Evolutionary conservation across 2,888 invertebrate species (phyloP).

Genomic region (Clunio marinus): DNA sequence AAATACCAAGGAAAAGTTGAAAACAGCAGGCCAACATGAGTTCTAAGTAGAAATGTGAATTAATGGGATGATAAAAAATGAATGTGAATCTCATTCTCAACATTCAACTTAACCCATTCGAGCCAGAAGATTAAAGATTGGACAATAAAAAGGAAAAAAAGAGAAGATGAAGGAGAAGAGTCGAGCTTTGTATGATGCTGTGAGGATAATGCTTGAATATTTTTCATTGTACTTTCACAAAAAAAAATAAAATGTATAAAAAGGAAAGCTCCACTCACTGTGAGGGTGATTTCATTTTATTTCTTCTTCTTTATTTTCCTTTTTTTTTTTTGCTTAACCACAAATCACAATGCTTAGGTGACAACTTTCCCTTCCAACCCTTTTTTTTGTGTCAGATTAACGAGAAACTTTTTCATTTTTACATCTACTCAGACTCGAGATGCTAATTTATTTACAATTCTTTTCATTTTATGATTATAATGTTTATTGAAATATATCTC

Average conservation of each 20-base stretch:
- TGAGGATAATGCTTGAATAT: too few species aligned
- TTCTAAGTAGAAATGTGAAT: neutral
- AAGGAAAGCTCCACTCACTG: too few species aligned
- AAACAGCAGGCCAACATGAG: neutral
- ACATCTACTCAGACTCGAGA: slow-evolving; percentile 20
- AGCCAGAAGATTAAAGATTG: neutral
- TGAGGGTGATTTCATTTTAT: too few species aligned
- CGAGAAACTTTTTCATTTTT: neutral
- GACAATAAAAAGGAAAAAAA: too few species aligned
- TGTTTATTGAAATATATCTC: too few species aligned
- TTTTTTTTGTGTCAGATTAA: neutral
- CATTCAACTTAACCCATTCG: neutral
- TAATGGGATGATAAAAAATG: neutral
- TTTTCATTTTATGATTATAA: neutral
- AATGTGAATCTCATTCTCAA: neutral
- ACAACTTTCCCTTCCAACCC: neutral
- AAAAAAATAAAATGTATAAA: too few species aligned
- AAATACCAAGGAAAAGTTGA: neutral
- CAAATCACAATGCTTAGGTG: neutral
- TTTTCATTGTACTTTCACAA: too few species aligned
- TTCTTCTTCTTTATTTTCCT: too few species aligned
- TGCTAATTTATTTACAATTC: slow-evolving; percentile 33
- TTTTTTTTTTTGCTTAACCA: too few species aligned
- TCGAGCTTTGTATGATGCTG: too few species aligned
- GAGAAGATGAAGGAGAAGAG: too few species aligned